These are phyloP conservation scores for Fopius arisanus DNA, from an alignment of 1,140 invertebrate species.

Conservation along the genomic window DNA sequence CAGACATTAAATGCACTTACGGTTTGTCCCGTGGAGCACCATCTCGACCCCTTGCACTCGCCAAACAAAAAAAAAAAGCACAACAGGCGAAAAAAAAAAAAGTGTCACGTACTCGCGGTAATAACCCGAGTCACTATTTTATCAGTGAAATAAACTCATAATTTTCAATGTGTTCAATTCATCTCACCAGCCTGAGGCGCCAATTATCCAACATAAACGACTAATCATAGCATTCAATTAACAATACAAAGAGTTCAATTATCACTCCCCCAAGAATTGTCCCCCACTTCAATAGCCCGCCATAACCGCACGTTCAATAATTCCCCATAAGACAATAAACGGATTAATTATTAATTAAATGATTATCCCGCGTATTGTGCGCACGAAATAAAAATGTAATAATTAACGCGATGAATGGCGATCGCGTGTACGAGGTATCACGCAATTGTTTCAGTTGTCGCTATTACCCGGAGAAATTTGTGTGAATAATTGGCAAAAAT, in stretches of 20 bases:
- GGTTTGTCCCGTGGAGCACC: conserved; percentile 63
- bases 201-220: neutral
- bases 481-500: neutral
- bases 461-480: neutral
- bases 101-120: neutral
- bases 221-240: neutral
- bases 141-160: neutral
- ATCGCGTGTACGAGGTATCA: neutral
- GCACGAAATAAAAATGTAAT: neutral
- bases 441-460: neutral
- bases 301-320: neutral
- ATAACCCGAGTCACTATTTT: neutral
- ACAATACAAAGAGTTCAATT: neutral
- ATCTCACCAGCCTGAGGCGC: neutral
- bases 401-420: neutral
- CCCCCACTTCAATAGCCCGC: neutral
- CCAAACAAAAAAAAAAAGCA: conserved; percentile 15
- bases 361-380: neutral
- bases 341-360: neutral
- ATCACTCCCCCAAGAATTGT: neutral
- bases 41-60: conserved; percentile 44
- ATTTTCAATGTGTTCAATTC: neutral
- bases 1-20: conserved; percentile 51
- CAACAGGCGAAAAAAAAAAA: neutral
- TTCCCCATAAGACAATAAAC: neutral